Evolutionary conservation across 2,797 vertebrate species (phyloP).

Genomic region (Mus minutoides): DNA sequence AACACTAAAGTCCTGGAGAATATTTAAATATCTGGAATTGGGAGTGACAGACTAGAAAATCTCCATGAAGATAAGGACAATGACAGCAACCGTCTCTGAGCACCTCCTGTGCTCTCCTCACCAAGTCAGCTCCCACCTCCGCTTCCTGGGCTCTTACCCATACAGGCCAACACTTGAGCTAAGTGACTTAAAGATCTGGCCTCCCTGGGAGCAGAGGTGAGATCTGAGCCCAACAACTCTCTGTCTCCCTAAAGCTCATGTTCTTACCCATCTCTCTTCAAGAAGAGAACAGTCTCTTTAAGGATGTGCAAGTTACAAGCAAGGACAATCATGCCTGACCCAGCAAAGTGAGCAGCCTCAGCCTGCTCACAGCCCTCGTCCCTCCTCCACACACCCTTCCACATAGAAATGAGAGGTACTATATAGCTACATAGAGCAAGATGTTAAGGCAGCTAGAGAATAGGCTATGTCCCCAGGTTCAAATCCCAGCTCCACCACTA

Average conservation of each 20-base stretch:
- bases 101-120: background rate
- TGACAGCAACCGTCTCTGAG: no score
- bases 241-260: background rate
- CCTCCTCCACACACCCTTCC: background rate
- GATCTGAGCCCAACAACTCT: conserved; percentile 24
- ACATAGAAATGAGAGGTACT: background rate
- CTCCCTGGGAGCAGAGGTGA: background rate
- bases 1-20: background rate
- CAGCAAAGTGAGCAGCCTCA: fast-evolving
- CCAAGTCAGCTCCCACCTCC: background rate
- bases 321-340: background rate
- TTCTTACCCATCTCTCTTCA: background rate
- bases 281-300: background rate
- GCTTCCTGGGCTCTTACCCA: background rate
- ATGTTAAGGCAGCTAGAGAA: background rate
- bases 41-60: background rate
- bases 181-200: background rate
- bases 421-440: background rate
- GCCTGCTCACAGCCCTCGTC: background rate
- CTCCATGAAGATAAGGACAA: background rate
- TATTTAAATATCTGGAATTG: background rate
- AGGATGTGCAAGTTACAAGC: background rate
- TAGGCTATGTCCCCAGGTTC: background rate
- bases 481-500: background rate
- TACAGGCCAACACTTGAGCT: background rate